A percentile compares a stretch with the other conserved stretches of the same genome.
Conservation (phyloP, 2,113 vertebrate species). For the Gobio gobio region DNA sequence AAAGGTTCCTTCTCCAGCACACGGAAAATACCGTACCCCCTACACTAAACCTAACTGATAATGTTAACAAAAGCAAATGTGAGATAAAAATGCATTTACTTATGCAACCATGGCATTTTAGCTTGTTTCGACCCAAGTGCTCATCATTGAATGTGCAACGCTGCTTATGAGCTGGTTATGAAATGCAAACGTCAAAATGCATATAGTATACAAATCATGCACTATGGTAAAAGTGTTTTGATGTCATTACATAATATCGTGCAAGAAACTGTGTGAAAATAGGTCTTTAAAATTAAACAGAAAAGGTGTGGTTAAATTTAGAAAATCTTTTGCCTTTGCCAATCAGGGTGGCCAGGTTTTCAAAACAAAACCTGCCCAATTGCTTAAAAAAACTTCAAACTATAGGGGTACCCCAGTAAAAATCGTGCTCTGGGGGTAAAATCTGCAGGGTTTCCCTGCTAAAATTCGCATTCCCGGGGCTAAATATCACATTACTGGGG, state of each 20-base stretch:
- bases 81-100: not conserved
- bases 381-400: too few species aligned
- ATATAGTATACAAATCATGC: not conserved
- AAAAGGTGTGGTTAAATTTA: not conserved
- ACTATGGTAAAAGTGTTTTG: not conserved
- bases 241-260: not conserved
- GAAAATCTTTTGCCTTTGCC: not conserved
- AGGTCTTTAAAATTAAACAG: not conserved
- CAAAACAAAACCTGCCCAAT: too few species aligned
- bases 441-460: too few species aligned
- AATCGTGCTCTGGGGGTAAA: too few species aligned
- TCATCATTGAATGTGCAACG: too few species aligned
- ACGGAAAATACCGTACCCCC: too few species aligned
- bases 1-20: not conserved
- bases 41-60: not conserved
- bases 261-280: not conserved
- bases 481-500: too few species aligned
- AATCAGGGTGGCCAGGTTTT: not conserved
- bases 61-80: not conserved
- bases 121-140: not conserved
- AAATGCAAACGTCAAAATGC: not conserved
- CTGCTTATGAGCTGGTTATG: not conserved
- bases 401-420: too few species aligned
- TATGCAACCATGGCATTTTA: not conserved
- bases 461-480: too few species aligned